Evolutionary conservation across 2,797 vertebrate genomes (phyloP).

Genomic region (Chaetophractus vellerosus): DNA sequence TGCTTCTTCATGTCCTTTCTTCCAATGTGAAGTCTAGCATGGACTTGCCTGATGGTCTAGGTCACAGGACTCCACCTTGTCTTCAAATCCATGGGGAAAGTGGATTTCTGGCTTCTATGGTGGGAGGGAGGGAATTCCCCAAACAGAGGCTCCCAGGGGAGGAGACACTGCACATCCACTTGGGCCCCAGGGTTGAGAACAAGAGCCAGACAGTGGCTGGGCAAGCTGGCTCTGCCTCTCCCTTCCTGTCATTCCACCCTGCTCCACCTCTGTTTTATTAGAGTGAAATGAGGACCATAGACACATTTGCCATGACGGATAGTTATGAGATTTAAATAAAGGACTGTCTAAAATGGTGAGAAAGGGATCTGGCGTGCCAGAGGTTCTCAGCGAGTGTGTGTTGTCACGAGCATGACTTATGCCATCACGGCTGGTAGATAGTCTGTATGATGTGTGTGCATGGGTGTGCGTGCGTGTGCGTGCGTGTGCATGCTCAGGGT

Average conservation of each 20-base stretch:
- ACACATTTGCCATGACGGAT: background rate
- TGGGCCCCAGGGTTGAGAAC: background rate
- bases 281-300: background rate
- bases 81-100: background rate
- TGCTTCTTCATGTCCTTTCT: background rate
- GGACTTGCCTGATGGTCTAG: background rate
- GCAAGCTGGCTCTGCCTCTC: background rate
- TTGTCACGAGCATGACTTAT: background rate
- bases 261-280: background rate
- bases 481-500: background rate
- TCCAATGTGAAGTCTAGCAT: background rate
- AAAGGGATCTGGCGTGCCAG: background rate
- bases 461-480: accelerated
- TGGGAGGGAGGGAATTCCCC: background rate
- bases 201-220: background rate
- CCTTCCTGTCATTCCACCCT: background rate
- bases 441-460: background rate
- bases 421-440: background rate
- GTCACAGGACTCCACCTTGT: background rate
- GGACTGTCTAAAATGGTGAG: background rate
- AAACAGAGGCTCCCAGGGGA: background rate
- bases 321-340: background rate
- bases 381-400: background rate
- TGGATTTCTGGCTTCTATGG: background rate
- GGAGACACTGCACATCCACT: background rate